Percentiles rank a stretch among this genome's conserved stretches.
Evolutionary conservation across 2,113 vertebrate genomes (phyloP).

Genomic region (Tringa solitaria): DNA sequence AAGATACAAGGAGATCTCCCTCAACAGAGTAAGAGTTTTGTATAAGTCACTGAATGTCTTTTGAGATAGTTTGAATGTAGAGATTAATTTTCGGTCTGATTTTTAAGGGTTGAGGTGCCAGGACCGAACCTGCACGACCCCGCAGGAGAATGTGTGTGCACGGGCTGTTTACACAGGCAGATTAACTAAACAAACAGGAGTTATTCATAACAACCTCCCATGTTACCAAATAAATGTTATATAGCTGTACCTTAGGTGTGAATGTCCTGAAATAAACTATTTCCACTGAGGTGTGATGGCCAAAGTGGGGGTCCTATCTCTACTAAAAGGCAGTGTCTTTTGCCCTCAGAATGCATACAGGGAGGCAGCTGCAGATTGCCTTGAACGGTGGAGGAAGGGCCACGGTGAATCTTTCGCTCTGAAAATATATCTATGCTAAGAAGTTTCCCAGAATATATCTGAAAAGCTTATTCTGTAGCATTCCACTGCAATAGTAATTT

Average conservation of each 20-base stretch:
- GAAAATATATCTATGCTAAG: background rate
- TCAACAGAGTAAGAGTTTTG: background rate
- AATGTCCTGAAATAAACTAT: background rate
- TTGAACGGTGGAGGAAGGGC: background rate
- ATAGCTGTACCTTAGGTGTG: background rate
- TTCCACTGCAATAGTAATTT: slow-evolving; percentile 53
- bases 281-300: background rate
- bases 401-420: background rate
- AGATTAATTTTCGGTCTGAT: background rate
- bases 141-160: background rate
- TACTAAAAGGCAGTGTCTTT: background rate
- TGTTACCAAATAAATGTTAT: background rate
- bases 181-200: background rate
- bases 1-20: background rate
- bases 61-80: background rate
- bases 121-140: background rate
- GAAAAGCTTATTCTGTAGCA: slow-evolving; percentile 28
- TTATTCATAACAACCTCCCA: background rate
- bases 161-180: background rate
- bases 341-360: background rate
- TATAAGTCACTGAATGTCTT: background rate
- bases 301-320: background rate
- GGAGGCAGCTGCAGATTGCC: background rate
- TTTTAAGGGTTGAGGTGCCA: background rate
- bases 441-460: background rate